Evolutionary conservation across 2,113 vertebrate species (phyloP).

Genomic region (Sinosuthora webbiana): DNA sequence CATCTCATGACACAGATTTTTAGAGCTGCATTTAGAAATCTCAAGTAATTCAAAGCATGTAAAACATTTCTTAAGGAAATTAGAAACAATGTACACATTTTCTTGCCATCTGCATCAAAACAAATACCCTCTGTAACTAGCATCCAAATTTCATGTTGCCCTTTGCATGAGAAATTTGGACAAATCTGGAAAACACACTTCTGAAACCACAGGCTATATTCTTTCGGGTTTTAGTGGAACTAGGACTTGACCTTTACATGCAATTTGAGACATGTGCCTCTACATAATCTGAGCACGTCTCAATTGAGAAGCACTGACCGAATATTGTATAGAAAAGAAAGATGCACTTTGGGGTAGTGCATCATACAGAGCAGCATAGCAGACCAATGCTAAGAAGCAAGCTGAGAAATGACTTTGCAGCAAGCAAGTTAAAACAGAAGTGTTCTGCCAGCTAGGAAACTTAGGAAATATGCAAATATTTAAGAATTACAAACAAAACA

Average conservation of each 20-base stretch:
- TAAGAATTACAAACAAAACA: neutral
- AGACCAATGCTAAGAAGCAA: neutral
- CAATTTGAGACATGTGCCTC: neutral
- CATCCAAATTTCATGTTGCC: neutral
- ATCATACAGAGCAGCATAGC: neutral
- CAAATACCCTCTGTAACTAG: neutral
- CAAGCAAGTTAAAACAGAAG: neutral
- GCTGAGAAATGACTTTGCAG: neutral
- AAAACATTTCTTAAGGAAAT: neutral
- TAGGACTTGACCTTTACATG: neutral
- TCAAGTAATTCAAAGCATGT: neutral
- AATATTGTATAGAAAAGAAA: neutral
- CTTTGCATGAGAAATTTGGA: neutral
- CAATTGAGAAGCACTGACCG: neutral
- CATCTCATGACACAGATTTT: constrained; percentile 11
- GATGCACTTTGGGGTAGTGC: neutral
- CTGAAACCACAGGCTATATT: neutral
- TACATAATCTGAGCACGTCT: neutral
- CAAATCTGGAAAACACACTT: neutral
- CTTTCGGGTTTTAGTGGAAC: neutral
- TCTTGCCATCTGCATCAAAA: neutral
- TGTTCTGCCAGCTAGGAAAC: neutral
- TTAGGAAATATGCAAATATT: neutral
- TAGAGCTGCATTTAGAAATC: neutral
- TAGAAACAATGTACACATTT: neutral